Percentiles rank a stretch among this genome's conserved stretches.
These are phyloP conservation scores for Ornithorhynchus anatinus DNA, from an alignment of 2,113 vertebrate species.

Conservation along the genomic window DNA sequence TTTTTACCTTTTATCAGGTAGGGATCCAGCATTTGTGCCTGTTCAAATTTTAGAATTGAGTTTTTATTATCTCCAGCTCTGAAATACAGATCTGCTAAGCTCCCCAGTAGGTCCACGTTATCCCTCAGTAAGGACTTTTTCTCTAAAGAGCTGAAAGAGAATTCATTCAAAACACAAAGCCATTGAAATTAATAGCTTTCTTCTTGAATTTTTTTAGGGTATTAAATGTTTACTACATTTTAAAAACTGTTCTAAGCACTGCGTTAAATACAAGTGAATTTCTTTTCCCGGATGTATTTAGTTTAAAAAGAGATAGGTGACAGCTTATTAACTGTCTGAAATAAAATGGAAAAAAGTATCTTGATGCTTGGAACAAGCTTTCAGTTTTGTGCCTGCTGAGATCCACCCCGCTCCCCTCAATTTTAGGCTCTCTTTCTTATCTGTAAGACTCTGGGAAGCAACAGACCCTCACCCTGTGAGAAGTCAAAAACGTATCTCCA, in stretches of 20 bases:
- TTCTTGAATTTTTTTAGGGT: no score
- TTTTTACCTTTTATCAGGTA: conserved; percentile 94
- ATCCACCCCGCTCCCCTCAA: not conserved
- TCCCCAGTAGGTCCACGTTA: conserved; percentile 94
- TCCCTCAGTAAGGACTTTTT: conserved; percentile 95
- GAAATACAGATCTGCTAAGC: conserved; percentile 95
- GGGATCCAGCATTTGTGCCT: conserved; percentile 97
- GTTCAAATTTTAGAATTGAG: conserved; percentile 95
- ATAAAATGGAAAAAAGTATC: not conserved
- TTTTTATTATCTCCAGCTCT: conserved; percentile 96
- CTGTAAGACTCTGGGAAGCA: not conserved
- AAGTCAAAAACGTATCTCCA: conserved; percentile 2
- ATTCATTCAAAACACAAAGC: no score
- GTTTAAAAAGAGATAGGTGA: not conserved
- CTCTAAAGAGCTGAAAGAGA: conserved; percentile 87
- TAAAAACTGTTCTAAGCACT: no score
- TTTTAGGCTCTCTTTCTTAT: not conserved
- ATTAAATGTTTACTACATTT: no score
- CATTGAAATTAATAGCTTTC: not conserved
- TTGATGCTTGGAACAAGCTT: not conserved
- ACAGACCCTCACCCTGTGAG: not conserved
- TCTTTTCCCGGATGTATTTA: not conserved
- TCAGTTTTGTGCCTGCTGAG: not conserved
- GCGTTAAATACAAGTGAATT: no score
- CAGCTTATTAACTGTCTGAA: not conserved